phyloP scores from a whole-genome alignment of 2,797 vertebrate genomes.

The Enoplosus armatus region DNA sequence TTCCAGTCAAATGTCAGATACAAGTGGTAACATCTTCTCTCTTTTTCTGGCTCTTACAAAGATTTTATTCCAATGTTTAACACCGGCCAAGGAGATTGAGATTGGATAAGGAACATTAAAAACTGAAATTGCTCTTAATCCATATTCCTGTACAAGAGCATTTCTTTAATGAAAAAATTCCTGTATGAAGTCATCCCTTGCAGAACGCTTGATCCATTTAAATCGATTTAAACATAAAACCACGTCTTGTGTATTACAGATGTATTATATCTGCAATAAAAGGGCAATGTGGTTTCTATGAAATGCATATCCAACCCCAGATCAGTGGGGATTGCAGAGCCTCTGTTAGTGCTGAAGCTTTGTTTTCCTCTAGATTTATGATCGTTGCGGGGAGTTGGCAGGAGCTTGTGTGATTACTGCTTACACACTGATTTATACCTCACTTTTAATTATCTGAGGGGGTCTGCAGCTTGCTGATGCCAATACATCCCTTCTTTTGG shows the following conservation, averaged over 20 bases:
- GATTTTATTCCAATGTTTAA: conserved; percentile 4
- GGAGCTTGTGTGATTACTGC: conserved; percentile 84
- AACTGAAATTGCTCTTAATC: conserved; percentile 19
- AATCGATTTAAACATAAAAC: conserved; percentile 57
- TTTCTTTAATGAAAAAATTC: conserved; percentile 34
- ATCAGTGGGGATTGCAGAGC: conserved; percentile 74
- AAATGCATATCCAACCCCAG: conserved; percentile 69
- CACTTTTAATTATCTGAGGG: conserved; percentile 87
- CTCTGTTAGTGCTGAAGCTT: conserved; percentile 80
- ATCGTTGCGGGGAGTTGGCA: conserved; percentile 78
- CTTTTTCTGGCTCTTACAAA: conserved; percentile 23
- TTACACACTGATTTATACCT: conserved; percentile 88
- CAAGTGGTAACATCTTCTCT: conserved; percentile 16
- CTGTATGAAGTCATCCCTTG: conserved; percentile 31
- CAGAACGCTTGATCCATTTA: conserved; percentile 38
- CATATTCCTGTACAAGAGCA: not conserved
- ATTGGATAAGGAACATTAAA: conserved; percentile 12
- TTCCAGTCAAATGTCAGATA: conserved; percentile 46
- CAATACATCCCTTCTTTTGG: conserved; percentile 75
- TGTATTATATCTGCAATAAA: conserved; percentile 48
- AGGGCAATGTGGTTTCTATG: conserved; percentile 52
- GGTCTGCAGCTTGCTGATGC: conserved; percentile 77
- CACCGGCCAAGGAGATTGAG: not conserved
- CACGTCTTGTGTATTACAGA: conserved; percentile 36
- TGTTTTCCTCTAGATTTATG: conserved; percentile 85